These are phyloP conservation scores for Ametastegia equiseti DNA, from an alignment of 2,888 invertebrate genomes.

Conservation along the genomic window DNA sequence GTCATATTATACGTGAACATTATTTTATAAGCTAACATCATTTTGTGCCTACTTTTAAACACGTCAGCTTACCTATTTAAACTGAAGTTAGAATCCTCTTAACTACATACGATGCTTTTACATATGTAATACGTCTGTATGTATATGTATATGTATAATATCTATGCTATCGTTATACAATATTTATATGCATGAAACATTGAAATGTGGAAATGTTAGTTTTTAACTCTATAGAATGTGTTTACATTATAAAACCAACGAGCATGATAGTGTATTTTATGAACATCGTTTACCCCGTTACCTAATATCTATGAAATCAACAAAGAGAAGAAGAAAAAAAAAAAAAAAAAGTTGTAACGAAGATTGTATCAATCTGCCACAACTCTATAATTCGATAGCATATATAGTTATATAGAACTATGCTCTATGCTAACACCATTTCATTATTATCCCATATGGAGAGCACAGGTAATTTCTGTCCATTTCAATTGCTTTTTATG, in stretches of 20 bases:
- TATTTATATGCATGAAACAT: slow-evolving; percentile 54
- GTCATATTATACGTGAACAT: slow-evolving; percentile 37
- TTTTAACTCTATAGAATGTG: slow-evolving; percentile 43
- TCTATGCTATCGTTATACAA: slow-evolving; percentile 55
- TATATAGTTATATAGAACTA: slow-evolving; percentile 18
- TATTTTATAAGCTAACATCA: slow-evolving; percentile 37
- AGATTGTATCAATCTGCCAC: slow-evolving; percentile 15
- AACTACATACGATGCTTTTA: slow-evolving; percentile 60
- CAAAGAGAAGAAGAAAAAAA: slow-evolving; percentile 51
- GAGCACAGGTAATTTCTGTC: slow-evolving; percentile 20
- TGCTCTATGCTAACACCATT: slow-evolving; percentile 36
- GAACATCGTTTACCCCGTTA: slow-evolving; percentile 31
- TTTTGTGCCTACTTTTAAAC: slow-evolving; percentile 33
- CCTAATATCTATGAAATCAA: slow-evolving; percentile 32
- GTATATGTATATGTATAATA: slow-evolving; percentile 56
- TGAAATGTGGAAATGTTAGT: slow-evolving; percentile 47
- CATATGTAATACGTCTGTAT: slow-evolving; percentile 58
- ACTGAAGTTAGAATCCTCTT: slow-evolving; percentile 52
- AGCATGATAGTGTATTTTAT: slow-evolving; percentile 33
- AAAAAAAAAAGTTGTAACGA: slow-evolving; percentile 50
- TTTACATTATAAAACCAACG: slow-evolving; percentile 43
- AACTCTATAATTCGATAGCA: slow-evolving; percentile 21
- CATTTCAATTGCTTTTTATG: slow-evolving; percentile 1
- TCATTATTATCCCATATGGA: slow-evolving; percentile 35
- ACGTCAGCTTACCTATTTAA: slow-evolving; percentile 31